Evolutionary conservation across 2,113 vertebrate species (phyloP).

Genomic region (Tenebrosternarchus preto): DNA sequence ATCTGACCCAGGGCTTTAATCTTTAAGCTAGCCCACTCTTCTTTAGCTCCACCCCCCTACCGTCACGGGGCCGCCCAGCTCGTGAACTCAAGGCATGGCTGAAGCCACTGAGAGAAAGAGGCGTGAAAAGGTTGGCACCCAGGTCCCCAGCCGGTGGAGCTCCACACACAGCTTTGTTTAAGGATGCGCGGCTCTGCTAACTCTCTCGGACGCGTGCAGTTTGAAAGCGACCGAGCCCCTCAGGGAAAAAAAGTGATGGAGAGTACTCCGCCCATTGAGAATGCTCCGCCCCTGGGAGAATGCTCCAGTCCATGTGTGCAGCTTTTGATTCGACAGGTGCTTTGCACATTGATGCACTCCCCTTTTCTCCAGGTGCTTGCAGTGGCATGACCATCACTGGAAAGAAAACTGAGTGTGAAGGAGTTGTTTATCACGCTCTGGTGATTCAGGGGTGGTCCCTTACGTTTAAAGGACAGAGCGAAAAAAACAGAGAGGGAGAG

Average conservation of each 20-base stretch:
- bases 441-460: not conserved
- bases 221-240: constrained; percentile 25
- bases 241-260: not conserved
- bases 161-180: constrained; percentile 54
- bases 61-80: constrained; percentile 13
- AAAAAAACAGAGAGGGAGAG: constrained; percentile 10
- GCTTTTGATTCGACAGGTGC: constrained; percentile 55
- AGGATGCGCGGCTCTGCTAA: constrained; percentile 45
- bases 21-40: not conserved
- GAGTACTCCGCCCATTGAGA: too few relatives aligned
- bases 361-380: not conserved
- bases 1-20: constrained; percentile 23
- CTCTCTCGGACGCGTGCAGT: constrained; percentile 42
- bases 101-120: not conserved
- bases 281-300: too few relatives aligned
- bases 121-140: constrained; percentile 19
- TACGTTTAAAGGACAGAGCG: not conserved
- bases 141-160: constrained; percentile 25
- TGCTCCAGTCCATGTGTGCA: not conserved
- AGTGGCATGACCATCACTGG: constrained; percentile 9
- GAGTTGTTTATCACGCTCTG: constrained; percentile 12
- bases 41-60: not conserved
- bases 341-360: constrained; percentile 34
- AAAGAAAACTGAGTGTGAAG: constrained; percentile 2
- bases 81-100: not conserved